A percentile compares a stretch with the other conserved stretches of the same genome.
Evolutionary conservation across 2,888 invertebrate species (phyloP).

Genomic region (Enchytraeus crypticus): DNA sequence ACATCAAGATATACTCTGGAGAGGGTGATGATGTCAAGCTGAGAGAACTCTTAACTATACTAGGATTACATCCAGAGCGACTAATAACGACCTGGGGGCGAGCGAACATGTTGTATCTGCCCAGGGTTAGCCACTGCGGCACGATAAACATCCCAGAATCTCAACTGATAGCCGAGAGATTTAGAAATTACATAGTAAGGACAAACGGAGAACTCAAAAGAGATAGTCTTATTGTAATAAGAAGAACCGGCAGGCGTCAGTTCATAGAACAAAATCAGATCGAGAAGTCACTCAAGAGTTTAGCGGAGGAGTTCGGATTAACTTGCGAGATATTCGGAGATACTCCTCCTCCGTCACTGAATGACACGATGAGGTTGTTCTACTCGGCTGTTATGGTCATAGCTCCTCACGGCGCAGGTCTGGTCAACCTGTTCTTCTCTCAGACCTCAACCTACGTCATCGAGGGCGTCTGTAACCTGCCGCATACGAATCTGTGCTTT

Average conservation of each 20-base stretch:
- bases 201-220: not conserved
- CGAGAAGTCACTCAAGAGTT: not conserved
- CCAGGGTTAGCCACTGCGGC: constrained; percentile 20
- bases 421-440: constrained; percentile 21
- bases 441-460: constrained; percentile 19
- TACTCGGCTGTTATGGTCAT: constrained; percentile 18
- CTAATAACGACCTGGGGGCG: constrained; percentile 13
- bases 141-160: constrained; percentile 13
- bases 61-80: constrained; percentile 16
- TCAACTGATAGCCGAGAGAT: constrained; percentile 12
- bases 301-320: constrained; percentile 5
- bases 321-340: constrained; percentile 18
- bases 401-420: constrained; percentile 26
- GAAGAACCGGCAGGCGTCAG: not conserved
- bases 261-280: not conserved
- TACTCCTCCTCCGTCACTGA: constrained; percentile 18
- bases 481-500: constrained; percentile 26
- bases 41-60: constrained; percentile 6
- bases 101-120: constrained; percentile 20
- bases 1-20: constrained; percentile 15
- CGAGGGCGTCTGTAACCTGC: constrained; percentile 25
- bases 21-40: constrained; percentile 13
- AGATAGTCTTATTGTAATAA: constrained; percentile 11
- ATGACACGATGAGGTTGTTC: constrained; percentile 19
- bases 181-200: not conserved